Evolutionary conservation across 2,888 invertebrate genomes (phyloP), one percentile per base, ranked within the genome.

Genomic region (Diarsia dahlii): DNA sequence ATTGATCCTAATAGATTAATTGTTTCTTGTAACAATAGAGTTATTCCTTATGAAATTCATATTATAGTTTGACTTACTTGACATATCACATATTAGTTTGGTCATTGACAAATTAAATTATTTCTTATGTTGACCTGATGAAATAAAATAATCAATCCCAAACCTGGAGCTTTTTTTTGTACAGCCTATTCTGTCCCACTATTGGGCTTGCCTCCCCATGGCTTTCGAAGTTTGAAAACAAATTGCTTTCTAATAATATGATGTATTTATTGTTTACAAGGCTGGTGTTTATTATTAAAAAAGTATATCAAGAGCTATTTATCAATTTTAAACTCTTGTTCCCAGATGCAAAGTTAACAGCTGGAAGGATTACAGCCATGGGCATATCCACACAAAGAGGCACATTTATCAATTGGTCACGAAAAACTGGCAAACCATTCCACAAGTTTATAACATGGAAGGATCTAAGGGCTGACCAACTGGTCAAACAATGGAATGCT

Each of bases 371-470:
- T 48, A 97, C 97, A 50, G 98, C 98, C 72, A 95, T 99, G 90
- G 98, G 98, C 3, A 97, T 99, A 88, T 98, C 98, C 0, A 98
- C 98, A 1, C 99, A 99, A 91, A 96, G 99, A 18, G 97, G 98
- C 84, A 98, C 98, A 54, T 99, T 99, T 92, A 97, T 98, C 2
- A 98, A 98, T 6, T 99, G 99, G 99, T 98, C 99, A 88, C 97
- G 97, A 89, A 94, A 96, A 68, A 98, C 98, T 18, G 98, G 98
- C 1, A 97, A 97, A 88, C 97, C 98, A 46, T 98, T 98, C 93
- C 99, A 99, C 92, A 98, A 98, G 87, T 98, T 99, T 87, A 98
- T 99, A 86, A 98, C 98, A 28, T 99, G 99, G 99, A 99, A 99
- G 92, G 99, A 99, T 93, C 91, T 98, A 80, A 97, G 99, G 73